A percentile compares a stretch with the other conserved stretches of the same genome.
Conservation (phyloP, 2,888 invertebrate species). For the Mythimna albipuncta region DNA sequence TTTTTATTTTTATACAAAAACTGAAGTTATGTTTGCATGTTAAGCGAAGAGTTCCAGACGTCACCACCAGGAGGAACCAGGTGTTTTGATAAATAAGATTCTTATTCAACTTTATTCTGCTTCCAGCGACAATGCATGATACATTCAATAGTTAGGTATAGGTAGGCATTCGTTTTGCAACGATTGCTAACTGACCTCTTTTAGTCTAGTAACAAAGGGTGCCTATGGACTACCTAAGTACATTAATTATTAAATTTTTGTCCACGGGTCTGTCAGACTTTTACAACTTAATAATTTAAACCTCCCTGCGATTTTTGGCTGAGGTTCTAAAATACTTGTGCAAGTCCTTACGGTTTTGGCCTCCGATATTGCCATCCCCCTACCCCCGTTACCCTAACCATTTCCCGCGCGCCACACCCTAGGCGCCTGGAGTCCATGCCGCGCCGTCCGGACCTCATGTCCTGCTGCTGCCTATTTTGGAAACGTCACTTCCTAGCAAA, state of each 20-base stretch:
- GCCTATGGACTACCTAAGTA: not conserved
- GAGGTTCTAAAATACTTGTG: not conserved
- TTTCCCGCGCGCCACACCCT: not conserved
- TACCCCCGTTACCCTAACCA: not conserved
- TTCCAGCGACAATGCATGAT: not conserved
- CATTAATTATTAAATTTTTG: not conserved
- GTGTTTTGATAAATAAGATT: not conserved
- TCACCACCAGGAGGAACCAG: not conserved
- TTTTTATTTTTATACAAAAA: slow-evolving; percentile 44
- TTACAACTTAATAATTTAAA: not conserved
- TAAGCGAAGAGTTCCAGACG: no score
- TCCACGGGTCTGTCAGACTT: not conserved
- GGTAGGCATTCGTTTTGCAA: not conserved
- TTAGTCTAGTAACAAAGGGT: not conserved
- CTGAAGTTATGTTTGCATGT: no score
- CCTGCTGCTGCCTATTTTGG: not conserved
- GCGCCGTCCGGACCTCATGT: not conserved
- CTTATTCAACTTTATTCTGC: not conserved
- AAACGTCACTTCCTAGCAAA: not conserved
- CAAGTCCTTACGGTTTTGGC: not conserved
- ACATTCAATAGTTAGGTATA: not conserved
- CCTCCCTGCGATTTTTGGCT: not conserved
- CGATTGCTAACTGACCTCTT: not conserved
- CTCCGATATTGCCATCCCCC: no score
- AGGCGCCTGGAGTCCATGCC: not conserved